Base-by-base conservation (phyloP, 2,797 vertebrate species). In the Acipenser oxyrinchus region DNA sequence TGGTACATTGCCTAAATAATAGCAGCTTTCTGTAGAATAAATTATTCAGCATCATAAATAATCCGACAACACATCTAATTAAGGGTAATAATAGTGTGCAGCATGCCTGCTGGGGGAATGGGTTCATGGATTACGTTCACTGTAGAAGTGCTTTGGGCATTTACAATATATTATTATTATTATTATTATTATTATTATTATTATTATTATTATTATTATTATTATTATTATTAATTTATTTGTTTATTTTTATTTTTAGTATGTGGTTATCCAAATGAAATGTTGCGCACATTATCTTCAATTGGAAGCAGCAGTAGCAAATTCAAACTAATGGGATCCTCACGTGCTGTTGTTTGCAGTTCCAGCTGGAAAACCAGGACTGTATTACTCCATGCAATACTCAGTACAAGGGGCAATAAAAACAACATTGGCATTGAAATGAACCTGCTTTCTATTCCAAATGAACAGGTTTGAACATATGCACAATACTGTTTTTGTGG, bases 21-120 rank as follows among this genome's bases (percentile, higher is more conserved):
- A 80, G 71, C 72, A 77, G 78, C 71, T 51, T 72, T 75, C 77
- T 76, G 72, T 63, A 72, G 48, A 55, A 53, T 64, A 63, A 71
- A 75, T 84, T 81, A 84, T 79, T 81, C 76, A 80, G 73, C 49
- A 69, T 37, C 73, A 80, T 84, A 87, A 87, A 86, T 82, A 85
- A 77, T 79, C 86, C 81, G 83, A 85, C 81, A 79, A 78, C 81
- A 85, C 82, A 78, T 82, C 83, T 86, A 87, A 87, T 87, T 86
- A 85, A 83, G 77, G 81, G 75, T 80, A 87, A 79, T 79, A 79
- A 83, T 80, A 78, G 80, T 79, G 69, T 76, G 83, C 71, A 78
- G 78, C 74, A 74, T 76, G 79, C 82, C 84, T 13, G 74, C 72
- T 74, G 83, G 86, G 83, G 79, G 48, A 62, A 62, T 71, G 49